Evolutionary conservation across 64 coral and sea anemone species (phyloP).

Genomic region (Pocillopora verrucosa): DNA sequence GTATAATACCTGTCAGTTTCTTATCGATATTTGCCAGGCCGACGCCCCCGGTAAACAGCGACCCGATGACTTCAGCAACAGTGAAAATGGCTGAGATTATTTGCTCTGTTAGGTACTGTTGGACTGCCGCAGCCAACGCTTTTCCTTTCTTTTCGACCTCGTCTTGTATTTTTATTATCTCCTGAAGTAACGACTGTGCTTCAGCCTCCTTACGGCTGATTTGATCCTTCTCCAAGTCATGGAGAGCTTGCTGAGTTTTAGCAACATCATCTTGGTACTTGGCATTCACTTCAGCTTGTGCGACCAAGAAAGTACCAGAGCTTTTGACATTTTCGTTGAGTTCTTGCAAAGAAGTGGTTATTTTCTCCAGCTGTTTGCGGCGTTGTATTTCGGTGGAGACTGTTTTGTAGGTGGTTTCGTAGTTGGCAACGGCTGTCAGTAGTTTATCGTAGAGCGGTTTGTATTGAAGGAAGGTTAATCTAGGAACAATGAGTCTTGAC

Average conservation of each 20-base stretch:
- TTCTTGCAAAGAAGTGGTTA: constrained; percentile 26
- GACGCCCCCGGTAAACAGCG: constrained; percentile 48
- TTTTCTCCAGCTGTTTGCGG: constrained; percentile 22
- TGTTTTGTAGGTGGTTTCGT: constrained; percentile 15
- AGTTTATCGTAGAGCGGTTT: constrained; percentile 48
- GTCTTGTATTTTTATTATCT: constrained; percentile 25
- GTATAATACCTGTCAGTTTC: constrained; percentile 15
- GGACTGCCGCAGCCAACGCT: constrained; percentile 5
- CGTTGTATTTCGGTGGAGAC: constrained; percentile 35
- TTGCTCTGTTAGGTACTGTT: constrained; percentile 41
- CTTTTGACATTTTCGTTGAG: constrained; percentile 54
- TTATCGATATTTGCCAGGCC: constrained; percentile 23
- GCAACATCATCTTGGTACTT: constrained; percentile 56
- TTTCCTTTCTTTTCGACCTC: constrained; percentile 10
- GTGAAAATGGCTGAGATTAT: constrained; percentile 28
- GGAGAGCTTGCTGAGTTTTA: constrained; percentile 41
- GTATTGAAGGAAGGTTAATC: constrained; percentile 31
- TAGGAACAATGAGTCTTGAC: constrained; percentile 38
- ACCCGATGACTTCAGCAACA: constrained; percentile 39
- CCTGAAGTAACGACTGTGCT: constrained; percentile 20
- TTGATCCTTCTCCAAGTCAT: constrained; percentile 50
- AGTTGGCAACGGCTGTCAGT: constrained; percentile 18
- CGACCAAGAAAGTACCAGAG: constrained; percentile 42
- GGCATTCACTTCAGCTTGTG: constrained; percentile 43
- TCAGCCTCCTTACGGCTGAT: constrained; percentile 35